These are phyloP conservation scores for Chesias legatella DNA, from an alignment of 2,888 invertebrate genomes.

Conservation along the genomic window DNA sequence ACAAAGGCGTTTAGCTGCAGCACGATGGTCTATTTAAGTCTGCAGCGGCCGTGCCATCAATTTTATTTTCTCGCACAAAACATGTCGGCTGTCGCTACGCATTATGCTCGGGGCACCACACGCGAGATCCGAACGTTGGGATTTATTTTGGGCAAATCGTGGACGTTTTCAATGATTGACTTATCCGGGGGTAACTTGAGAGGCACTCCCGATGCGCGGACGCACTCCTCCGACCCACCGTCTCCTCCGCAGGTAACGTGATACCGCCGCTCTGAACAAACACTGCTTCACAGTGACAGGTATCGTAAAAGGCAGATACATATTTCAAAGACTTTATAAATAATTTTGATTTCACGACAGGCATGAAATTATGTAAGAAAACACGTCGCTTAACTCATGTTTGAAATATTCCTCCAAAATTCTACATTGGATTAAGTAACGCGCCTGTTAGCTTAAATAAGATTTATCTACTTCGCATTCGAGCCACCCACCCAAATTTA, in stretches of 20 bases:
- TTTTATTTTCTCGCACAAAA: conserved; percentile 80
- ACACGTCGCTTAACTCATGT: conserved; percentile 17
- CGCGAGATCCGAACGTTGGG: conserved; percentile 68
- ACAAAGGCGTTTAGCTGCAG: conserved; percentile 74
- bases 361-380: conserved; percentile 31
- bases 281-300: conserved; percentile 56
- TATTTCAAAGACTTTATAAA: conserved; percentile 38
- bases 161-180: conserved; percentile 79
- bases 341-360: conserved; percentile 23
- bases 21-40: conserved; percentile 76
- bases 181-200: conserved; percentile 80
- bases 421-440: conserved; percentile 25
- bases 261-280: conserved; percentile 51
- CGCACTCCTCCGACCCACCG: conserved; percentile 36
- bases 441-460: conserved; percentile 17
- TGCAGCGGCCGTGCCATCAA: conserved; percentile 70
- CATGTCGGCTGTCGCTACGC: conserved; percentile 78
- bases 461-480: conserved; percentile 17
- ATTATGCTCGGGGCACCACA: conserved; percentile 72
- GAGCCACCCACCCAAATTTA: conserved; percentile 13
- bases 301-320: conserved; percentile 51
- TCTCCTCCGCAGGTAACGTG: conserved; percentile 46
- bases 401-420: conserved; percentile 25
- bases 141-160: conserved; percentile 75
- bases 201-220: conserved; percentile 59